A percentile compares a stretch with the other conserved stretches of the same genome.
Evolutionary conservation across 1,140 invertebrate genomes (phyloP).

Genomic region (Zaprionus gabonicus): DNA sequence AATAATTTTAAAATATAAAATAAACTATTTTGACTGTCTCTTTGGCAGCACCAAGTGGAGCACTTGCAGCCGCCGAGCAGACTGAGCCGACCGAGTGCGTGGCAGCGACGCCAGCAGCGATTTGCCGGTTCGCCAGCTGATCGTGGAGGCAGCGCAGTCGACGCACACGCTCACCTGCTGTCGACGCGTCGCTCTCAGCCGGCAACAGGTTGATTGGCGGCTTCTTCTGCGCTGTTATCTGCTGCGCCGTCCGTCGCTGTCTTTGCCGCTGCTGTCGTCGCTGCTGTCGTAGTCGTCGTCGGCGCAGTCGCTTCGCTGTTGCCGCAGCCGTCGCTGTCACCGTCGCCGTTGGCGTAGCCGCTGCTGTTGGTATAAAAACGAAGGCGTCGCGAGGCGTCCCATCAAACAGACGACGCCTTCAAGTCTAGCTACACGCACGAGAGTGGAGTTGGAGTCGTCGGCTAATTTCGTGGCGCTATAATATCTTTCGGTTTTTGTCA

Average conservation of each 20-base stretch:
- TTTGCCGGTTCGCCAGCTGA: constrained; percentile 14
- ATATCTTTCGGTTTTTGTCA: constrained; percentile 69
- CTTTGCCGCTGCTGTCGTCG: constrained; percentile 21
- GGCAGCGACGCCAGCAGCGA: neutral
- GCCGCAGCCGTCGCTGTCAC: constrained; percentile 14
- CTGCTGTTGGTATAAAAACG: constrained; percentile 74
- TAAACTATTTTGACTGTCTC: neutral
- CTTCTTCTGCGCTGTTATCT: constrained; percentile 42
- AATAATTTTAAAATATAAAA: neutral
- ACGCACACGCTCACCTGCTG: constrained; percentile 25
- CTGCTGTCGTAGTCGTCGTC: constrained; percentile 4
- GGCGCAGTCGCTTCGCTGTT: neutral
- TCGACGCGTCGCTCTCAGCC: neutral
- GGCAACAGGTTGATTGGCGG: constrained; percentile 46
- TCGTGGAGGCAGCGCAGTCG: constrained; percentile 5
- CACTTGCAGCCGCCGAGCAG: neutral
- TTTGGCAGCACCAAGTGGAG: neutral
- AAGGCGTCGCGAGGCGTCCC: constrained; percentile 58
- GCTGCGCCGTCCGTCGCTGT: constrained; percentile 6
- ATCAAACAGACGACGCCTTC: constrained; percentile 85
- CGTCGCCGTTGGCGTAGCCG: constrained; percentile 32
- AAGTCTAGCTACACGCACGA: constrained; percentile 84
- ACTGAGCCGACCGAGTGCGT: neutral
- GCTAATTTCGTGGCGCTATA: constrained; percentile 67
- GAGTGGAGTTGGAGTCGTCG: constrained; percentile 84